Evolutionary conservation across 2,888 invertebrate species (phyloP).

Genomic region (Eupithecia subumbrata): DNA sequence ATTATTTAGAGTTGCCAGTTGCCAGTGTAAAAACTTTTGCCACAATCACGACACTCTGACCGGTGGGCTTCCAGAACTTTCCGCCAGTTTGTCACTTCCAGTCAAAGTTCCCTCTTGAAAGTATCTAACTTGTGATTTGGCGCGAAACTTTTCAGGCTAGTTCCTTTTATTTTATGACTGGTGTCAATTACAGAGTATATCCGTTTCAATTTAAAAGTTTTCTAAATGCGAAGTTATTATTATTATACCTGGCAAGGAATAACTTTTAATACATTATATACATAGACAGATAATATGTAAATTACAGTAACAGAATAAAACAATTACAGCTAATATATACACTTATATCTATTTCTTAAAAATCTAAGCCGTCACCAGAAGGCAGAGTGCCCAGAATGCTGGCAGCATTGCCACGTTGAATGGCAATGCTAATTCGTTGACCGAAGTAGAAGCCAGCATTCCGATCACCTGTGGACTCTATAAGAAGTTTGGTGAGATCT

Average conservation of each 20-base stretch:
- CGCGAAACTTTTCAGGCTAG: constrained; percentile 50
- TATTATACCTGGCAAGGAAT: background rate
- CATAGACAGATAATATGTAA: too few species aligned
- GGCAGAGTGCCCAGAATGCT: too few species aligned
- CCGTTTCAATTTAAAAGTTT: constrained; percentile 52
- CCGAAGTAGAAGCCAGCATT: too few species aligned
- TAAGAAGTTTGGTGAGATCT: too few species aligned
- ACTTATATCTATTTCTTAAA: too few species aligned
- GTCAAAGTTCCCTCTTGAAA: constrained; percentile 59
- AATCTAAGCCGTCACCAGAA: too few species aligned
- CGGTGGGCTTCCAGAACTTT: constrained; percentile 31
- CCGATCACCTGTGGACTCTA: too few species aligned
- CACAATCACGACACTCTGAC: constrained; percentile 33
- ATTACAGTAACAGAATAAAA: too few species aligned
- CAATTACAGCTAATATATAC: too few species aligned
- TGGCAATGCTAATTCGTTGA: too few species aligned
- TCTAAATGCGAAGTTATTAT: constrained; percentile 32
- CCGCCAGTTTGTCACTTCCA: constrained; percentile 60
- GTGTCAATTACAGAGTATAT: constrained; percentile 61
- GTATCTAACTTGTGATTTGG: constrained; percentile 42
- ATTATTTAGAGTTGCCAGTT: constrained; percentile 17
- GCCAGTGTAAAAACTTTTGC: constrained; percentile 19
- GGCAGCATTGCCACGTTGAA: too few species aligned
- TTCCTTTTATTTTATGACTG: constrained; percentile 60
- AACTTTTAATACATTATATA: too few species aligned